Evolutionary conservation across 2,888 invertebrate genomes (phyloP).

Genomic region (Eledona agricola): DNA sequence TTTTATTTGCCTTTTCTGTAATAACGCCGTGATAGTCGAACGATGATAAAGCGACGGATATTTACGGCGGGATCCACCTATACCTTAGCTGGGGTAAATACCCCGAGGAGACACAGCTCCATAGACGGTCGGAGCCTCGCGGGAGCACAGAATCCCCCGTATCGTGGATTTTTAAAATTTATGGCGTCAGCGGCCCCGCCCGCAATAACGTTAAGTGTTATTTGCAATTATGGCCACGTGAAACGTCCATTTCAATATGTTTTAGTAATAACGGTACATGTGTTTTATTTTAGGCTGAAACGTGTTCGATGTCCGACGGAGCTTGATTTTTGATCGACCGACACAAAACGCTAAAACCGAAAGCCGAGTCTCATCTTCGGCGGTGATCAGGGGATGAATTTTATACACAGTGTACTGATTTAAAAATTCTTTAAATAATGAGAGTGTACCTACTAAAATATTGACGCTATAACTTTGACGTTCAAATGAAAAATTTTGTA

Average conservation of each 20-base stretch:
- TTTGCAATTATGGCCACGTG: slow-evolving; percentile 46
- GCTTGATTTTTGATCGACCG: too few relatives aligned
- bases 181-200: slow-evolving; percentile 42
- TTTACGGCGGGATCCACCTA: slow-evolving; percentile 44
- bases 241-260: slow-evolving; percentile 43
- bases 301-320: slow-evolving; percentile 27
- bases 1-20: slow-evolving; percentile 30
- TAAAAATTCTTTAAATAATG: too few relatives aligned
- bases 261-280: slow-evolving; percentile 38
- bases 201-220: slow-evolving; percentile 49
- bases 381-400: too few relatives aligned
- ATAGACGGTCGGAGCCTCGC: slow-evolving; percentile 39
- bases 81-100: slow-evolving; percentile 45
- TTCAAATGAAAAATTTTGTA: too few relatives aligned
- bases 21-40: slow-evolving; percentile 20
- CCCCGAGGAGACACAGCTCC: slow-evolving; percentile 44
- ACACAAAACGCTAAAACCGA: too few relatives aligned
- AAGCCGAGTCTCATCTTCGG: too few relatives aligned
- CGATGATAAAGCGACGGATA: slow-evolving; percentile 45
- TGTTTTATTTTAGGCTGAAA: slow-evolving; percentile 33
- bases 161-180: slow-evolving; percentile 49
- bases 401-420: too few relatives aligned
- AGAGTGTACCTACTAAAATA: too few relatives aligned
- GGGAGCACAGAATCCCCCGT: slow-evolving; percentile 41
- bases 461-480: too few relatives aligned